Evolutionary conservation across 2,113 vertebrate genomes (phyloP).

Genomic region (Ellobius talpinus): DNA sequence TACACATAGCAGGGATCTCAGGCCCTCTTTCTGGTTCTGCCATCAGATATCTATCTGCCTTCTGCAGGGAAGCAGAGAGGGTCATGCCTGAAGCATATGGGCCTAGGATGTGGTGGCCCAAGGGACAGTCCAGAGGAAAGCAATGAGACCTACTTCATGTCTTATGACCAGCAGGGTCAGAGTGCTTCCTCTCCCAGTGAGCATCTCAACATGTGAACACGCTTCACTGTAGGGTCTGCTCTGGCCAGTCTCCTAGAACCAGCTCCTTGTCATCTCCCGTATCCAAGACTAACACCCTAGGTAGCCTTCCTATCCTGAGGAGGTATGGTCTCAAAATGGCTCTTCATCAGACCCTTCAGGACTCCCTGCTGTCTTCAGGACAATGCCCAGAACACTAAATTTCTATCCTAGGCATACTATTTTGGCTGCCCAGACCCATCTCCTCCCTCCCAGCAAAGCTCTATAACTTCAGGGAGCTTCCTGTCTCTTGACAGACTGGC

Average conservation of each 20-base stretch:
- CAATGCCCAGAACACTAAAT: background rate
- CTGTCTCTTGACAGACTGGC: background rate
- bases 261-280: no score
- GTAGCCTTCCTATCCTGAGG: background rate
- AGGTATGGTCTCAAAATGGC: background rate
- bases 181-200: background rate
- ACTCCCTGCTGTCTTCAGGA: background rate
- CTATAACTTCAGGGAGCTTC: background rate
- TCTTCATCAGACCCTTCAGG: background rate
- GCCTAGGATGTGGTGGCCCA: background rate
- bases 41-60: background rate
- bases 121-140: background rate
- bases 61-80: background rate
- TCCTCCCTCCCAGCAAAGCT: background rate
- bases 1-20: background rate
- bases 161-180: background rate
- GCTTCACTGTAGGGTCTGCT: background rate
- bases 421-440: no score
- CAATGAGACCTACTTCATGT: no score
- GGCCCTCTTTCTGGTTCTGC: no score
- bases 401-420: background rate
- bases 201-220: background rate
- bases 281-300: no score
- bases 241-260: background rate
- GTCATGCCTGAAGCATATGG: background rate